Conservation (phyloP, 2,888 invertebrate genomes). For the Cerastis leucographa region DNA sequence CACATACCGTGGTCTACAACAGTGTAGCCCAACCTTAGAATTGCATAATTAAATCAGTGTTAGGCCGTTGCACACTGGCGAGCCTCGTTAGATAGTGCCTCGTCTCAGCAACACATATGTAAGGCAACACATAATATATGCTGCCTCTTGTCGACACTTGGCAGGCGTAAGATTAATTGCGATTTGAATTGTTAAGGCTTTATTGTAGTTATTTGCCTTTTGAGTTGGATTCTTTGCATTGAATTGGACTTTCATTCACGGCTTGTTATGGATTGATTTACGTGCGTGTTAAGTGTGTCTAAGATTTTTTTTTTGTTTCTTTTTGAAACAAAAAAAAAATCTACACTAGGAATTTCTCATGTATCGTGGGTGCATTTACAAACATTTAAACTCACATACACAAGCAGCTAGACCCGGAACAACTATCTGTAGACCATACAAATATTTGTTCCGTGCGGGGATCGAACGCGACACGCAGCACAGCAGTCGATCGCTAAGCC, state of each 20-base stretch:
- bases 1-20: conserved; percentile 13
- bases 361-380: no score
- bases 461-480: no score
- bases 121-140: background rate
- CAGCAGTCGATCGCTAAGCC: no score
- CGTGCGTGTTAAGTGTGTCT: background rate
- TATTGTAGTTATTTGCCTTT: conserved; percentile 47
- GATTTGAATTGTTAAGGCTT: conserved; percentile 47
- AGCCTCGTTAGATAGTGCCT: conserved; percentile 36
- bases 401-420: no score
- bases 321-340: no score
- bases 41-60: conserved; percentile 58
- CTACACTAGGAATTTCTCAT: no score
- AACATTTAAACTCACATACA: no score
- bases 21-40: conserved; percentile 43
- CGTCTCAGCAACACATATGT: conserved; percentile 1
- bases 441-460: no score
- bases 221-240: conserved; percentile 18
- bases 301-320: no score
- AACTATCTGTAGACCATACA: no score
- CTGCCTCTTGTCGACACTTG: conserved; percentile 24
- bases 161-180: conserved; percentile 45
- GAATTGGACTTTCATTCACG: background rate
- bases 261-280: conserved; percentile 15
- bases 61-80: conserved; percentile 38